Evolutionary conservation across 2,888 invertebrate species (phyloP), one percentile per base, ranked within the genome.

Genomic region (Aphidoletes aphidimyza): DNA sequence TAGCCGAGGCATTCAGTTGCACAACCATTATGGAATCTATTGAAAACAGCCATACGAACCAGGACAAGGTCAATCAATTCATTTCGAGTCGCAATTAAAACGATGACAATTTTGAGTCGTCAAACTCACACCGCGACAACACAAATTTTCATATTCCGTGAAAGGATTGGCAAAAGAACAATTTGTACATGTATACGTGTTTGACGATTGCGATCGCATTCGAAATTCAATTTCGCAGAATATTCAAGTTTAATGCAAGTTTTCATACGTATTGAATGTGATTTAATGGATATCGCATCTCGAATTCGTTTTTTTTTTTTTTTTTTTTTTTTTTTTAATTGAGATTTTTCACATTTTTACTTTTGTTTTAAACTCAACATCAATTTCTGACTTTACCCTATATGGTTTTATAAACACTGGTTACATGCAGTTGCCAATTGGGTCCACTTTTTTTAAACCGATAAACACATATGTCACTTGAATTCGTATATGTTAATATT

Each of bases 1-100:
- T n/a, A 22, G 54, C 22, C 54, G 22, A 22, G 2, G 26, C 34
- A 14, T 3, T 30, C 17, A 2, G 14, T 30, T 69, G 30, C 30
- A 69, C 3, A 69, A 30, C 69, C 30, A 69, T 69, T 69, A 69
- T 69, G 34, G 69, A 69, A 69, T 69, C 69, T 69, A 69, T 69
- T 69, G n/a, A n/a, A n/a, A n/a, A n/a, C n/a, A n/a, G n/a, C n/a
- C n/a, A n/a, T n/a, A 2, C 30, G 69, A 69, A 69, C 30, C 69
- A 17, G 69, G 69, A 30, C 69, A 69, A 69, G 69, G 69, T 69
- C 69, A 34, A 69, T 69, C n/a, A 30, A 69, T 30, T 69, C 69
- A 69, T 30, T n/a, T 69, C 3, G 30, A 69, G 34, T 69, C 34
- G 69, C 34, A 69, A 69, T 69, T 69, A 69, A 69, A 69, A 1